Evolutionary conservation across 1,140 invertebrate genomes (phyloP).

Genomic region (Drosophila rufa): DNA sequence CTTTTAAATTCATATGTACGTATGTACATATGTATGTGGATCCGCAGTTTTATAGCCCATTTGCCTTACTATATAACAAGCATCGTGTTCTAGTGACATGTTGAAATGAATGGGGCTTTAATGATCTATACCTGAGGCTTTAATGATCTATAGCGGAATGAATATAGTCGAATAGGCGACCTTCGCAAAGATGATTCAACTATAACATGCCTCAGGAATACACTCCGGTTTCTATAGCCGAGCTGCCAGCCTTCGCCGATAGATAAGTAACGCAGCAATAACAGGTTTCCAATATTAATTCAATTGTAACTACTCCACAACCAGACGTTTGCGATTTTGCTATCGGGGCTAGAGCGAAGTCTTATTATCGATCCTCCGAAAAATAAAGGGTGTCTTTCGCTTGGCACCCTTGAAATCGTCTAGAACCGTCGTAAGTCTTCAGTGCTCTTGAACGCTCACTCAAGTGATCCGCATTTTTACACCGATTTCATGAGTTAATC

Average conservation of each 20-base stretch:
- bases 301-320: constrained; percentile 8
- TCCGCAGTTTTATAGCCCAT: constrained; percentile 2
- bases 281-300: constrained; percentile 28
- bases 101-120: constrained; percentile 18
- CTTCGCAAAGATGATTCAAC: constrained; percentile 9
- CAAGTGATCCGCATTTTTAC: constrained; percentile 18
- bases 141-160: constrained; percentile 1
- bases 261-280: constrained; percentile 17
- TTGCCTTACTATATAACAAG: constrained; percentile 13
- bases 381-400: constrained; percentile 16
- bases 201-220: constrained; percentile 6
- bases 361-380: constrained; percentile 3
- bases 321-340: not conserved
- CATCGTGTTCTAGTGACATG: constrained; percentile 10
- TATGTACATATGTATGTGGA: not conserved
- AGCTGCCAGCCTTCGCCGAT: constrained; percentile 8
- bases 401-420: constrained; percentile 15
- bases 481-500: constrained; percentile 31
- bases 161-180: not conserved
- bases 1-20: not conserved
- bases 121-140: constrained; percentile 18
- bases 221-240: constrained; percentile 5
- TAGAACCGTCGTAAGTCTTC: constrained; percentile 6
- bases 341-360: not conserved
- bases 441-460: constrained; percentile 8